Percentiles rank a stretch among this genome's conserved stretches.
Evolutionary conservation across 2,888 invertebrate species (phyloP).

Genomic region (Lucinisca nassula): DNA sequence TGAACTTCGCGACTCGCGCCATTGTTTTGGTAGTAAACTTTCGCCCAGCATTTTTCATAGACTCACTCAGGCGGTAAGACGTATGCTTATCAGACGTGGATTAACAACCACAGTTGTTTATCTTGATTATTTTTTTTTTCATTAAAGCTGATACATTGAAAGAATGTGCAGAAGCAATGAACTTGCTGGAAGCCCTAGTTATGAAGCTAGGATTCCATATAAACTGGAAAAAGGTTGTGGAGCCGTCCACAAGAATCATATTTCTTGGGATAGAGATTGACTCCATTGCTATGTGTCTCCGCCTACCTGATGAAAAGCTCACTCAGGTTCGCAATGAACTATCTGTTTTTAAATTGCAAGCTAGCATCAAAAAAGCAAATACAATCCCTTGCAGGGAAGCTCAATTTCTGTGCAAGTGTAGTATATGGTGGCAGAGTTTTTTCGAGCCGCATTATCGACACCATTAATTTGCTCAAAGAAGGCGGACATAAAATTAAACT

Average conservation of each 20-base stretch:
- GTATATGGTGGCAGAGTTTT: background rate
- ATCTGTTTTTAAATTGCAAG: background rate
- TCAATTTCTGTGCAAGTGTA: background rate
- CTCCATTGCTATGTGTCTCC: constrained; percentile 16
- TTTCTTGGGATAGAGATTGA: constrained; percentile 5
- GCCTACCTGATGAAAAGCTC: background rate
- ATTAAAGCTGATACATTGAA: background rate
- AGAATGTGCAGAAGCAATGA: background rate
- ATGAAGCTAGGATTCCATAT: background rate
- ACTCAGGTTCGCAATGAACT: background rate
- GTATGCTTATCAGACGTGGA: background rate
- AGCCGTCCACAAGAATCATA: background rate
- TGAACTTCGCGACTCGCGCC: constrained; percentile 3
- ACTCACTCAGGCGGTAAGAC: constrained; percentile 9
- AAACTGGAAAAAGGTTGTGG: background rate
- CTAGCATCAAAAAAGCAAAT: background rate
- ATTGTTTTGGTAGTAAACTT: background rate
- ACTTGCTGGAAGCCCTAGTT: background rate
- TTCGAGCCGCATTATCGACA: background rate
- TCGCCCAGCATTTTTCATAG: constrained; percentile 34
- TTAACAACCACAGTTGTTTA: background rate
- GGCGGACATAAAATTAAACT: background rate
- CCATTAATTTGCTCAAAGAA: background rate
- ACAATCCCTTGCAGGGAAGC: background rate
- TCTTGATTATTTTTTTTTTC: background rate